phyloP scores from a whole-genome alignment of 2,113 vertebrate genomes.

The Neodon shergylaensis region DNA sequence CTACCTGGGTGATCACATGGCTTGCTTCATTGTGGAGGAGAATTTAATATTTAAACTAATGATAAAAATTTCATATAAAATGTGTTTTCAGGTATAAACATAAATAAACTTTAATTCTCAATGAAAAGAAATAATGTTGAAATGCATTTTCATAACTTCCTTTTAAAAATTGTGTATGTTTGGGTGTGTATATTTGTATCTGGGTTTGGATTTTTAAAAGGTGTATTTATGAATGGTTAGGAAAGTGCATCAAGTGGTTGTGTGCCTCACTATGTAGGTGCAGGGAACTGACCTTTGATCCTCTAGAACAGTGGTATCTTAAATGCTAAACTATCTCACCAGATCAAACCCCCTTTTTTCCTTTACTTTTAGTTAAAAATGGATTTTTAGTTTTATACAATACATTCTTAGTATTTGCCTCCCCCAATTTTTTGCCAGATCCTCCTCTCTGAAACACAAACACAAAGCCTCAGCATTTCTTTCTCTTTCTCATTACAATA shows the following conservation, averaged over 20 bases:
- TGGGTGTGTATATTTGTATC: background rate
- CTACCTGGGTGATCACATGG: background rate
- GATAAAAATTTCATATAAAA: background rate
- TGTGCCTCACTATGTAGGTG: background rate
- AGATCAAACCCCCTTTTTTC: rapidly evolving
- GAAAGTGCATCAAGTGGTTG: background rate
- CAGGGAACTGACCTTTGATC: background rate
- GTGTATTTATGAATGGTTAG: background rate
- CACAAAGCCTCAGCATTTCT: background rate
- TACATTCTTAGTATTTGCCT: background rate
- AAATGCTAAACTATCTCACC: background rate
- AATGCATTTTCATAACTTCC: background rate
- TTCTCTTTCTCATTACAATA: background rate
- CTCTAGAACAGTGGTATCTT: background rate
- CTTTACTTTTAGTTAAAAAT: background rate
- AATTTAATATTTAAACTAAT: background rate
- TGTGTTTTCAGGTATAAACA: background rate
- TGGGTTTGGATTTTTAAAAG: background rate
- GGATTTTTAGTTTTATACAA: background rate
- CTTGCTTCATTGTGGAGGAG: background rate
- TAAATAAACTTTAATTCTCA: background rate
- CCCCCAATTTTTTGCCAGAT: no score
- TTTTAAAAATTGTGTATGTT: background rate
- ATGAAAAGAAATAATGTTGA: background rate
- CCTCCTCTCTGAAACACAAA: background rate